A percentile compares a stretch with the other conserved stretches of the same genome.
Evolutionary conservation across 2,113 vertebrate species (phyloP).

Genomic region (Dascyllus trimaculatus): DNA sequence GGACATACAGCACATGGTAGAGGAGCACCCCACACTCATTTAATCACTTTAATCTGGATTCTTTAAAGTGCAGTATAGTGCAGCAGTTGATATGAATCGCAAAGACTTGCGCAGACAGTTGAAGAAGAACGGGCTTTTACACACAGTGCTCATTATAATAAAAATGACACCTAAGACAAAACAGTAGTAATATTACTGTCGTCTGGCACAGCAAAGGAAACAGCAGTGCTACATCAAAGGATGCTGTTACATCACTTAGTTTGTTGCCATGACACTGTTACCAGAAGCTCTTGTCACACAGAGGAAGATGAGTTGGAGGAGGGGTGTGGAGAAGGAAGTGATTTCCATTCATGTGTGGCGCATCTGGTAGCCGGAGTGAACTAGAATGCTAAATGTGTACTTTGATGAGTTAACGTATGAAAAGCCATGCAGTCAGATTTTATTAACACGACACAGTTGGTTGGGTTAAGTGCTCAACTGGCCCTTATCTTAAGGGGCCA

Average conservation of each 20-base stretch:
- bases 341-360: constrained; percentile 24
- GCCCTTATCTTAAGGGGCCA: neutral
- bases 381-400: neutral
- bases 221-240: constrained; percentile 17
- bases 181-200: constrained; percentile 9
- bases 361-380: constrained; percentile 12
- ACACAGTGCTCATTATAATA: neutral
- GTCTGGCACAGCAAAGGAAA: constrained; percentile 16
- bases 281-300: constrained; percentile 17
- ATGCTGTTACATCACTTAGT: constrained; percentile 27
- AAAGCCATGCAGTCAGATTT: neutral
- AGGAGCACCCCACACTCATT: constrained; percentile 2
- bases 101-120: neutral
- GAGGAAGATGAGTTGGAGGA: constrained; percentile 25
- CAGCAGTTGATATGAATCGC: neutral
- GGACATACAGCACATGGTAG: constrained; percentile 1
- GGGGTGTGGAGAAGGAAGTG: constrained; percentile 11
- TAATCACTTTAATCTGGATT: constrained; percentile 16
- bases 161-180: constrained; percentile 13
- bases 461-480: neutral
- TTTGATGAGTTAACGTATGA: constrained; percentile 14
- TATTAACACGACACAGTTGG: neutral
- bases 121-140: constrained; percentile 2
- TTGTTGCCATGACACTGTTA: constrained; percentile 62
- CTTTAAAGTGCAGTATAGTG: constrained; percentile 12